These are phyloP conservation scores for Pheosia tremula DNA, from an alignment of 2,888 invertebrate genomes.

Conservation along the genomic window DNA sequence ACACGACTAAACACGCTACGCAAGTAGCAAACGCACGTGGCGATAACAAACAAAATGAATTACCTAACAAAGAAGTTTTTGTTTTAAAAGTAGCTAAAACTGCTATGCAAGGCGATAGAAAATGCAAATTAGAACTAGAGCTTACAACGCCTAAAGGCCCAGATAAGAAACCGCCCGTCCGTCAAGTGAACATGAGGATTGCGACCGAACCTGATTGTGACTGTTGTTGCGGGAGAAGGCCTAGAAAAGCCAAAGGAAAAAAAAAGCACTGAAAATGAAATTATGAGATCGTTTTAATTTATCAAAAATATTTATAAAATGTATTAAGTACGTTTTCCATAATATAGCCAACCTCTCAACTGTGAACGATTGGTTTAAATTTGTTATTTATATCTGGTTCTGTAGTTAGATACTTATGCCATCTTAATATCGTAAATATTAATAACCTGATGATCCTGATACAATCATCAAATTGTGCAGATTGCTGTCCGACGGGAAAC, in stretches of 20 bases:
- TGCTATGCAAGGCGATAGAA: constrained; percentile 85
- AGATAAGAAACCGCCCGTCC: constrained; percentile 80
- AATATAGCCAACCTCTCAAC: too few species aligned
- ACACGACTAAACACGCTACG: constrained; percentile 64
- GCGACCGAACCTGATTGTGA: constrained; percentile 71
- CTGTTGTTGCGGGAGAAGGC: constrained; percentile 55
- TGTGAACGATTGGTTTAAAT: background rate
- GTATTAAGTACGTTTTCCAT: background rate
- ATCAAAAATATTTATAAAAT: background rate
- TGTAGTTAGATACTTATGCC: constrained; percentile 6
- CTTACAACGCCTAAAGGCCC: constrained; percentile 87
- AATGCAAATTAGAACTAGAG: constrained; percentile 87
- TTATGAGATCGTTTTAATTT: background rate
- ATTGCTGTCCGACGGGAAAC: constrained; percentile 81
- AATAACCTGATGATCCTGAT: constrained; percentile 34
- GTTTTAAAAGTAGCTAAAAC: constrained; percentile 88
- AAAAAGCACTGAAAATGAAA: constrained; percentile 33
- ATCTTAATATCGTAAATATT: constrained; percentile 12
- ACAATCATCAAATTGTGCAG: constrained; percentile 65
- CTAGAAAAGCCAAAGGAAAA: constrained; percentile 49
- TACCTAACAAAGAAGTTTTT: constrained; percentile 84
- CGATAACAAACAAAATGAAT: constrained; percentile 62
- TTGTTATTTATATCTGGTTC: background rate
- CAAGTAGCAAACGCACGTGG: constrained; percentile 57
- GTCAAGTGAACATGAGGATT: constrained; percentile 59